Base-by-base conservation (phyloP, 1,140 invertebrate species). In the Ladona fulva region DNA sequence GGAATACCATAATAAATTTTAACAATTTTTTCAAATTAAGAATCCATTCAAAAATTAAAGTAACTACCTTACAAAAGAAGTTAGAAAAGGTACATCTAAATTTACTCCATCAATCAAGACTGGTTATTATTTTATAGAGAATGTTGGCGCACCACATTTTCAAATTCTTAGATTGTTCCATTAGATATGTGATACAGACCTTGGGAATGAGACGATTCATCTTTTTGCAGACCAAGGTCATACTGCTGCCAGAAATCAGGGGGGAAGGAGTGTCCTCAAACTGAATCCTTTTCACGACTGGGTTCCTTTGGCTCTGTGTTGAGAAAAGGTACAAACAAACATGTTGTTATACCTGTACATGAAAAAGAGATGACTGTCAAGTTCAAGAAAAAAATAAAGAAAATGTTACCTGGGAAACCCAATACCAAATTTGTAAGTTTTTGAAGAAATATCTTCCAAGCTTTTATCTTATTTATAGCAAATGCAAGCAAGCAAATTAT, bases 271-370 rank as follows among this genome's bases (percentile, higher is more conserved):
- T 52, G 25, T 85, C 83, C 79, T 82, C 84, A 81, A 86, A 86
- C 77, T 84, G 84, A 80, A 86, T 86, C 79, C 85, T 83, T 81
- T 86, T 86, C 81, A 84, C 85, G 78, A 84, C 85, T 76, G 84
- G 80, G 80, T 83, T 83, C 79, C 83, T 84, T 77, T 6, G 52
- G 52, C n/a, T 66, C 52, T 66, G 52, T 66, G n/a, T 66, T 66
- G 52, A 66, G 52, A 19, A 66, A 66, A 66, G 52, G n/a, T 16
- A 66, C 52, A 66, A 66, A 22, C 52, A 66, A 66, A 22, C 52
- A 66, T 19, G 14, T 16, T 66, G 52, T 66, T 66, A 66, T 19
- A 19, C n/a, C n/a, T 66, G 52, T 12, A 66, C 52, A 66, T 19
- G n/a, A 66, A 66, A 19, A 66, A 66, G 14, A 66, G 14, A 66